Evolutionary conservation across 2,888 invertebrate genomes (phyloP), one percentile per base, ranked within the genome.

Genomic region (Fabriciana adippe): DNA sequence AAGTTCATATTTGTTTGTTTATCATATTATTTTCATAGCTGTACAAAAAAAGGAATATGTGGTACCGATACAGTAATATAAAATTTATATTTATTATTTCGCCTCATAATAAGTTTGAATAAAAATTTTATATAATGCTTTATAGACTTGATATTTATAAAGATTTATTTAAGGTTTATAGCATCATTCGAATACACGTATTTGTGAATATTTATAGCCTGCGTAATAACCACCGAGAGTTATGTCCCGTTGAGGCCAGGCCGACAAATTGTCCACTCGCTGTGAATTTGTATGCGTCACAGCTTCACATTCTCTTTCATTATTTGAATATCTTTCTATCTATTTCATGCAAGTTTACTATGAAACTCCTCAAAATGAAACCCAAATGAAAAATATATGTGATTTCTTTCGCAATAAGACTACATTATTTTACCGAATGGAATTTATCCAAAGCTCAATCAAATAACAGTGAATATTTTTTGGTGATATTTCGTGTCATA

Each of bases 261-360:
- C 76, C 81, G 83, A 87, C 87, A 87, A 87, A 88, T 87, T 84
- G 85, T 85, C 79, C 80, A 81, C 81, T 81, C 82, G 80, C 83
- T 83, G 82, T 81, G 79, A 81, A 85, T 87, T 82, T 82, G 83
- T 82, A 79, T 80, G 79, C 75, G 76, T 76, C 79, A 80, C 75
- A 74, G 76, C 81, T 83, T 78, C 75, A 77, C 74, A 79, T 80
- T 76, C 74, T 73, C 78, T 78, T 81, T 79, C 75, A 72, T 75
- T 68, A 65, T 72, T 67, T 66, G 64, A 69, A 72, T 26, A 65
- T 67, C 57, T 62, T 53, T 48, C 55, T 65, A 50, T 35, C 15
- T 35, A 31, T 57, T 63, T 51, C 15, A 47, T 48, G 16, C 14
- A 51, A n/a, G 18, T 41, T 41, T 41, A 41, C 8, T 11, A 11